A percentile compares a stretch with the other conserved stretches of the same genome.
phyloP scores from a whole-genome alignment of 1,140 invertebrate species.

The Antheraea pernyi region DNA sequence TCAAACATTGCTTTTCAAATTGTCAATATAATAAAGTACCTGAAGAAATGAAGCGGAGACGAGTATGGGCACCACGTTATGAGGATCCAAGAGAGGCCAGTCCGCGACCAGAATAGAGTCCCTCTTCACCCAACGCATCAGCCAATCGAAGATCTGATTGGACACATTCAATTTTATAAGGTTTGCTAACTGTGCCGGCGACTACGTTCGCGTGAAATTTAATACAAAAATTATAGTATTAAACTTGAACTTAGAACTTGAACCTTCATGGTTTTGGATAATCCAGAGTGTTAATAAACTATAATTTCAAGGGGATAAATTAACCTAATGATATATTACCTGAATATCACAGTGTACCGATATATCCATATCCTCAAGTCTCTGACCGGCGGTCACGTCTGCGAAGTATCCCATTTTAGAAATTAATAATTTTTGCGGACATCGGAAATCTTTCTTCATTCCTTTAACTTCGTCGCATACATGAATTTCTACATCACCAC shows the following conservation, averaged over 20 bases:
- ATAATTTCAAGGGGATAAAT: no score
- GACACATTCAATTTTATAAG: conserved; percentile 40
- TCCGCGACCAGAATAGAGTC: conserved; percentile 83
- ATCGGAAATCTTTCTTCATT: conserved; percentile 92
- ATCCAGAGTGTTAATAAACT: no score
- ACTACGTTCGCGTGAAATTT: no score
- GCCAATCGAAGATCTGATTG: conserved; percentile 91
- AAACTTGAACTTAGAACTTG: no score
- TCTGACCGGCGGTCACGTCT: conserved; percentile 91
- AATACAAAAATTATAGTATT: no score
- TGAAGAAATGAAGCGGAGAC: conserved; percentile 95
- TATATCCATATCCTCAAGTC: conserved; percentile 96
- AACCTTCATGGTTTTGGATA: no score
- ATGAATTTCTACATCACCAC: conserved; percentile 91
- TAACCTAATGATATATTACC: conserved; percentile 35
- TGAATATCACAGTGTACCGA: conserved; percentile 96
- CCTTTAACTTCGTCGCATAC: conserved; percentile 93
- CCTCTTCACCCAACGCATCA: conserved; percentile 96
- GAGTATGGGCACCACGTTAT: conserved; percentile 93
- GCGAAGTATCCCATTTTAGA: conserved; percentile 97
- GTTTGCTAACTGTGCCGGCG: no score
- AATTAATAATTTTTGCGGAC: conserved; percentile 90
- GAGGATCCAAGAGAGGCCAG: conserved; percentile 88
- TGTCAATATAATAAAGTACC: conserved; percentile 33
- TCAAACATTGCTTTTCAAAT: no score